These are phyloP conservation scores for Nesoenas mayeri DNA, from an alignment of 2,113 vertebrate genomes.

Conservation along the genomic window DNA sequence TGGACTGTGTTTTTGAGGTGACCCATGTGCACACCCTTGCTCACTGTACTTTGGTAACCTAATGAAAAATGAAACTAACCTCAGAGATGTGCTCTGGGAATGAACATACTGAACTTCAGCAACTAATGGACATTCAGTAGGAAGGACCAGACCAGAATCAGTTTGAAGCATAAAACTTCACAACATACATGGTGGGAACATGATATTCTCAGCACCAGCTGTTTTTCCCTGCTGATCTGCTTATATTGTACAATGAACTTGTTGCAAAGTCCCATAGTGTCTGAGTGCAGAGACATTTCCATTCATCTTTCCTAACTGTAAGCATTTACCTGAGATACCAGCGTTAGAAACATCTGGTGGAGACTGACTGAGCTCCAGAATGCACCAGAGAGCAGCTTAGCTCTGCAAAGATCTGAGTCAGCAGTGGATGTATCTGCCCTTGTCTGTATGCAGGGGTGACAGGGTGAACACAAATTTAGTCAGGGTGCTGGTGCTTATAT, in stretches of 20 bases:
- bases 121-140: background rate
- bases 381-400: background rate
- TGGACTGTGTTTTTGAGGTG: background rate
- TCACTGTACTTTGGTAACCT: background rate
- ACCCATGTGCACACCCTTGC: background rate
- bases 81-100: background rate
- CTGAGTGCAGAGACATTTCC: background rate
- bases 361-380: background rate
- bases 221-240: background rate
- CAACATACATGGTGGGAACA: accelerated
- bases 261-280: background rate
- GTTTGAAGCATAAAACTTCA: background rate
- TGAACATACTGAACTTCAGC: background rate
- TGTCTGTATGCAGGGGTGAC: background rate
- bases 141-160: background rate
- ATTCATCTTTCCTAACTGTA: background rate
- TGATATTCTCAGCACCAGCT: background rate
- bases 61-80: background rate
- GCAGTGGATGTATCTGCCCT: background rate
- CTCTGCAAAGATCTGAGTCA: background rate
- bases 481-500: background rate
- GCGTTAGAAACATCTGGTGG: background rate
- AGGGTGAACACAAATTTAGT: background rate
- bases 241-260: background rate
- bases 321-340: background rate